These are phyloP conservation scores for Chloroceryle aenea DNA, from an alignment of 2,113 vertebrate genomes.

Conservation along the genomic window DNA sequence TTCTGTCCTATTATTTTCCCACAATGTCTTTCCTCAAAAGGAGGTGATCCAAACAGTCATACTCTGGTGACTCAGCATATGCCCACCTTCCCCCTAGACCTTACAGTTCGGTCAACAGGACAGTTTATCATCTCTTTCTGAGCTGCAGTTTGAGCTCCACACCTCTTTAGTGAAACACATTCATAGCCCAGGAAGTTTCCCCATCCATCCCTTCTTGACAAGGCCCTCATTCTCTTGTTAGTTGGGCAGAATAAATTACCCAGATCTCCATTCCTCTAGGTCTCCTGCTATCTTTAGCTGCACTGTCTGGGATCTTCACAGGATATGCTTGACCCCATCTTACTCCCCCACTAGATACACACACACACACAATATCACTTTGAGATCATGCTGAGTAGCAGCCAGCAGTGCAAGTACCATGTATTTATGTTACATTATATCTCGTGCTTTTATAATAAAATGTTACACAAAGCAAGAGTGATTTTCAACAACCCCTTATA, in stretches of 20 bases:
- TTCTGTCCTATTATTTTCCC: not conserved
- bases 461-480: not conserved
- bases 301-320: not conserved
- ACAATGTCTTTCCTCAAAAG: not conserved
- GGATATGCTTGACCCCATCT: not conserved
- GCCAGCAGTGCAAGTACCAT: not conserved
- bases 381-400: not conserved
- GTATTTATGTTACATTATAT: not conserved
- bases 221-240: not conserved
- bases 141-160: not conserved
- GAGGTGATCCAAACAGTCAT: not conserved
- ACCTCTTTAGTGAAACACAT: not conserved
- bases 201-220: not conserved
- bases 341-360: not conserved
- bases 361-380: not conserved
- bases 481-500: not conserved
- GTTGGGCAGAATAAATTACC: not conserved
- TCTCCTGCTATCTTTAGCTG: not conserved
- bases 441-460: not conserved
- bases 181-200: not conserved
- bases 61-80: accelerated
- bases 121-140: not conserved
- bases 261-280: not conserved
- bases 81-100: not conserved
- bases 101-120: not conserved